phyloP scores from a whole-genome alignment of 2,113 vertebrate genomes.

The Caretta caretta region DNA sequence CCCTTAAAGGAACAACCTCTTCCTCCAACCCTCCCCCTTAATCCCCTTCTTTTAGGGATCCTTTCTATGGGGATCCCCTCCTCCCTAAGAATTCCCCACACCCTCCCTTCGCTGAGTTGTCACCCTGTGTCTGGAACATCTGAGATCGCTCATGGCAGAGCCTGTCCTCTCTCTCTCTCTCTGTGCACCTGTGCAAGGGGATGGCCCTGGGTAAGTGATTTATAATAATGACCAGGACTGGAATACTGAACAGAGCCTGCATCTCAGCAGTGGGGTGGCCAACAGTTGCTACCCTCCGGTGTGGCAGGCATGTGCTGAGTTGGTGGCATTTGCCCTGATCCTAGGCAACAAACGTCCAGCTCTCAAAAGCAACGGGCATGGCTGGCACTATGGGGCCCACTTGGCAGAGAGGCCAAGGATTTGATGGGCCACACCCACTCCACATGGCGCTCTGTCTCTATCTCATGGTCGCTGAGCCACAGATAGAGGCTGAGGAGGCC shows the following conservation, averaged over 20 bases:
- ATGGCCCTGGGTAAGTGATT: no score
- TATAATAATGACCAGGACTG: no score
- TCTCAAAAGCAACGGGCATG: neutral
- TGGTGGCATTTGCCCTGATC: neutral
- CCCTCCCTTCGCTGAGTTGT: neutral
- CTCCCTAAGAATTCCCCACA: no score
- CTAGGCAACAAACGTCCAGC: neutral
- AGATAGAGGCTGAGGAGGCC: no score
- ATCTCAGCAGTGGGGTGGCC: neutral
- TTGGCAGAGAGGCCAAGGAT: neutral
- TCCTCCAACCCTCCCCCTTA: constrained; percentile 30
- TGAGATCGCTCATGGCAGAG: neutral
- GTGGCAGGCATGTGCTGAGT: neutral
- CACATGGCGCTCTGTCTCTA: neutral
- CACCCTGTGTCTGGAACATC: no score
- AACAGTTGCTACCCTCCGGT: neutral
- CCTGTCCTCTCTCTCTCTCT: neutral
- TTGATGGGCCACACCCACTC: neutral
- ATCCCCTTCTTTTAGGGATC: neutral
- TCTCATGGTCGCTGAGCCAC: neutral
- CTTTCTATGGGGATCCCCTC: neutral
- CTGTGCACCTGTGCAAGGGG: neutral
- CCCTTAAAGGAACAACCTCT: constrained; percentile 14
- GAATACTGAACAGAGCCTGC: neutral
- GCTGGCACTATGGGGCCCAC: neutral